These are phyloP conservation scores for Phoxinus phoxinus DNA, from an alignment of 2,113 vertebrate genomes.

Conservation along the genomic window DNA sequence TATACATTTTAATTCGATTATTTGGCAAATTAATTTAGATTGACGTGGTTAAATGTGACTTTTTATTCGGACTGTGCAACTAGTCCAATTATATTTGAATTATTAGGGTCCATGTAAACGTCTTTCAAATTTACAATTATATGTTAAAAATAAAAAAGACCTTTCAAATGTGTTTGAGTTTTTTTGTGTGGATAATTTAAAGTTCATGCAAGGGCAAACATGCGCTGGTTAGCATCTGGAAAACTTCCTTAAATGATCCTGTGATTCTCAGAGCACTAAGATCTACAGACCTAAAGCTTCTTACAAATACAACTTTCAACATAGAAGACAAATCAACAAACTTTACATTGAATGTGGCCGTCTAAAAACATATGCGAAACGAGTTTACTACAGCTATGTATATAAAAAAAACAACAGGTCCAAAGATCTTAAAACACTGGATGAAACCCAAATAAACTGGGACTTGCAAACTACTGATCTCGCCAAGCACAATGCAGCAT, in stretches of 20 bases:
- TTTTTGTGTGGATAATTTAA: not conserved
- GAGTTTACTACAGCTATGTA: not conserved
- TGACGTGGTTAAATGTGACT: no score
- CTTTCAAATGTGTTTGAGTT: not conserved
- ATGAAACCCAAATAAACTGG: constrained; percentile 33
- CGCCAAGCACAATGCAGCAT: constrained; percentile 22
- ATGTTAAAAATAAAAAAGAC: not conserved
- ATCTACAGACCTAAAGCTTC: not conserved
- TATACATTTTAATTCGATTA: no score
- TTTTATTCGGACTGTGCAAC: no score
- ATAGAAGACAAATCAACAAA: not conserved
- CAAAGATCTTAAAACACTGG: not conserved
- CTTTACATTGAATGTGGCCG: not conserved
- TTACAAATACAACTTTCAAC: not conserved
- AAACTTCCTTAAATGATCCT: not conserved
- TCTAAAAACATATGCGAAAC: not conserved
- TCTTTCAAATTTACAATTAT: not conserved
- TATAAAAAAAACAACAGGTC: not conserved
- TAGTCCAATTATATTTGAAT: no score
- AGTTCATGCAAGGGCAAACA: not conserved
- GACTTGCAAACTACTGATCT: not conserved
- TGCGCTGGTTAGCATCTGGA: not conserved
- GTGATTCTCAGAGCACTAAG: not conserved
- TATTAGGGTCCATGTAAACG: no score
- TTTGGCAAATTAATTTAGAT: no score